Evolutionary conservation across 2,113 vertebrate genomes (phyloP).

Genomic region (Burhinus bistriatus): DNA sequence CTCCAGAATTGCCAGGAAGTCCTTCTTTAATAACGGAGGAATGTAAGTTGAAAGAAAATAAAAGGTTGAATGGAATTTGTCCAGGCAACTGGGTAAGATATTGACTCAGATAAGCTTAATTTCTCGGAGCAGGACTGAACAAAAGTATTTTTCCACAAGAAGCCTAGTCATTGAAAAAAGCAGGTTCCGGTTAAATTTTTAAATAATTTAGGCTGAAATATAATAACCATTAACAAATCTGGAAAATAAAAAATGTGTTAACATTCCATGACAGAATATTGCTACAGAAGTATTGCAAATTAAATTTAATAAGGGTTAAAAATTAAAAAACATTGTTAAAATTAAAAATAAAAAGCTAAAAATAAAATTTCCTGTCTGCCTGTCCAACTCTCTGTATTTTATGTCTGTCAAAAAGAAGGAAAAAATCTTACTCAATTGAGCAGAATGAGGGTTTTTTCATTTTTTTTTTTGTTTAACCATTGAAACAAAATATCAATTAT

Average conservation of each 20-base stretch:
- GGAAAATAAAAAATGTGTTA: background rate
- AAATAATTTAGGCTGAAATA: background rate
- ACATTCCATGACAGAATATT: background rate
- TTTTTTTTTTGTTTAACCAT: background rate
- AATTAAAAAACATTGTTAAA: background rate
- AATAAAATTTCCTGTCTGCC: background rate
- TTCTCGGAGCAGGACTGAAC: background rate
- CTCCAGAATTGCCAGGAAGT: background rate
- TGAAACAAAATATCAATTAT: background rate
- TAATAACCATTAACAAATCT: background rate
- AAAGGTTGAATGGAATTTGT: background rate
- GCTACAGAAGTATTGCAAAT: background rate
- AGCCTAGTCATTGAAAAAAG: background rate
- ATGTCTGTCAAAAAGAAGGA: background rate
- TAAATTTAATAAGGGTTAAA: background rate
- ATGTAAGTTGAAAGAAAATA: background rate
- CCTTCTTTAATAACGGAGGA: background rate
- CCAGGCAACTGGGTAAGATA: background rate
- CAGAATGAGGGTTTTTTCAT: rapidly evolving
- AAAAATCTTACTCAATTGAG: background rate
- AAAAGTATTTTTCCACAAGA: background rate
- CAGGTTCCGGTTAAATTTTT: background rate
- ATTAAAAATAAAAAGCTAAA: background rate
- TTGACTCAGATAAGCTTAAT: background rate
- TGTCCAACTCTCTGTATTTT: background rate